Evolutionary conservation across 2,888 invertebrate species (phyloP).

Genomic region (Acleris cristana): DNA sequence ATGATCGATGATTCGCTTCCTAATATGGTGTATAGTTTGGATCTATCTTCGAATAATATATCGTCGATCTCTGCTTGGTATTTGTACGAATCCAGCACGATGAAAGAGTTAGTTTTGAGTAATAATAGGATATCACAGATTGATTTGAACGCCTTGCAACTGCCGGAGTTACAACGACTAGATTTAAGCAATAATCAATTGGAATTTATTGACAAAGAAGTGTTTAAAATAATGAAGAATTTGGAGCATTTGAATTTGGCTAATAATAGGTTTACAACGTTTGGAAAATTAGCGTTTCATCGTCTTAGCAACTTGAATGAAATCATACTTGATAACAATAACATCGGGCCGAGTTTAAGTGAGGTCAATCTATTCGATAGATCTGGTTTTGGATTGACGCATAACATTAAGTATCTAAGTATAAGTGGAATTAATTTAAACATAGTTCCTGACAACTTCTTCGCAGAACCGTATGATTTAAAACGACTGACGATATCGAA

Average conservation of each 20-base stretch:
- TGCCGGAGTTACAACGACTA: constrained; percentile 64
- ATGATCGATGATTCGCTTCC: constrained; percentile 56
- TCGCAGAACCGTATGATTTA: constrained; percentile 73
- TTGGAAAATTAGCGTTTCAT: constrained; percentile 68
- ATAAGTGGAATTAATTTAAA: constrained; percentile 63
- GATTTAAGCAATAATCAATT: constrained; percentile 73
- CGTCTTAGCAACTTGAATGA: constrained; percentile 65
- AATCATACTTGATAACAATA: constrained; percentile 73
- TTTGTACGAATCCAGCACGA: constrained; percentile 55
- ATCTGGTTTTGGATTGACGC: constrained; percentile 66
- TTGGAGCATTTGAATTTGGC: constrained; percentile 73
- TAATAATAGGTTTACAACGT: constrained; percentile 68
- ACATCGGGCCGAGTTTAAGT: constrained; percentile 63
- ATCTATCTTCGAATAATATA: constrained; percentile 68
- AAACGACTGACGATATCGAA: constrained; percentile 73
- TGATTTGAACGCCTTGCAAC: constrained; percentile 52
- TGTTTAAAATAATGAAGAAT: constrained; percentile 65
- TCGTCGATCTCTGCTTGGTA: constrained; percentile 49
- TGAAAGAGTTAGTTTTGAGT: constrained; percentile 59
- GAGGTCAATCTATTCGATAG: constrained; percentile 66
- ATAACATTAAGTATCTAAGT: constrained; percentile 62
- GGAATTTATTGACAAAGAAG: constrained; percentile 61
- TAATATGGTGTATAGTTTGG: constrained; percentile 54
- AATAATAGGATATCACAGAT: constrained; percentile 63
- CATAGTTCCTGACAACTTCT: constrained; percentile 67